Base-by-base conservation (phyloP, 2,797 vertebrate species). In the Chaetophractus vellerosus region DNA sequence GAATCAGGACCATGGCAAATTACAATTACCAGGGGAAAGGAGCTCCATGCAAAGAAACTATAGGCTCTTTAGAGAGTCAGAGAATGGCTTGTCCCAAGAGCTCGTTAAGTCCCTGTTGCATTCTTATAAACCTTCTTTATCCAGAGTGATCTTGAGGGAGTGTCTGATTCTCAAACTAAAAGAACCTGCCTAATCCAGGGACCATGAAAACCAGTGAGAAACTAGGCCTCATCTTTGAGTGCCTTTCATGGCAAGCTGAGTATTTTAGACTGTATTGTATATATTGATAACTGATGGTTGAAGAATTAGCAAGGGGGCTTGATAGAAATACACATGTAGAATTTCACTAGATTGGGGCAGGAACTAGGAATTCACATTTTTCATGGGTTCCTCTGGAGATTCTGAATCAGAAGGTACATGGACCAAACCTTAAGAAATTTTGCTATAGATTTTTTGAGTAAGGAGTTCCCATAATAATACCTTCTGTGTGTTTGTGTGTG, bases 141-240 rank as follows among this genome's bases (percentile, higher is more conserved):
- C 23, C 24, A 57, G 24, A 95, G 31, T n/a, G 57, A 71, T 4
- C 33, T 81, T 36, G 61, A 74, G 18, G 31, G 23, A 75, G 24
- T 88, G 21, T 93, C 23, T 72, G 11, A 57, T 75, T 95, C 36
- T 82, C 21, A 85, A 91, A 68, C 19, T 31, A 50, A 79, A 88
- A 95, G 33, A 90, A 81, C 3, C 14, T 52, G 12, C 16, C 21
- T 81, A 79, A 82, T 64, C 9, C 10, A 33, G 33, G 66, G 84
- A n/a, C 21, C 6, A 45, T 76, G 52, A 61, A 90, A 31, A 8
- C 38, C 88, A 55, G 2, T 38, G 36, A 33, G n/a, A 82, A 89
- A 71, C 61, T 55, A 85, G 41, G n/a, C n/a, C 19, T 38, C 18
- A 71, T 63, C 45, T 52, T 81, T 72, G 50, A 55, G 26, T 45